Evolutionary conservation across 2,113 vertebrate genomes (phyloP), one percentile per base, ranked within the genome.

Genomic region (Prolemur simus): DNA sequence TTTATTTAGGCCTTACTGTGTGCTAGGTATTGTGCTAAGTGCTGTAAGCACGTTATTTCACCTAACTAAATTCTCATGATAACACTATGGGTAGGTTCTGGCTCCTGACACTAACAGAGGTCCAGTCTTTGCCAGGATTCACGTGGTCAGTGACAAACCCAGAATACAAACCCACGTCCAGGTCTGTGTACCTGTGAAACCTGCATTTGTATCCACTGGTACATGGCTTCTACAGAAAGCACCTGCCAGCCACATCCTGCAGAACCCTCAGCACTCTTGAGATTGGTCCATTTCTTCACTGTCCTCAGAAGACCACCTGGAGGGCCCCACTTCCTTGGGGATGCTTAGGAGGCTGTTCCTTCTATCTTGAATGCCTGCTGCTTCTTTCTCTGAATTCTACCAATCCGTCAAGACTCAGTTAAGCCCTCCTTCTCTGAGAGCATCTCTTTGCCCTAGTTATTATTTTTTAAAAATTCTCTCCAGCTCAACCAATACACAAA

Each of bases 161-260:
- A 13, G 69, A 56, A 52, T n/a, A 77, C 78, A 54, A 27, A 64
- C 7, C 74, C 69, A 58, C 34, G 20, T 9, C 23, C 27, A 5
- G 42, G 64, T 6, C 82, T 73, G 49, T 0, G 27, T 7, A 4
- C 32, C 39, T n/a, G 8, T 37, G 64, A 27, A 25, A 18, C 14
- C 37, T 11, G 63, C 1, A 0, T 14, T 0, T 17, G 1, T 1
- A 0, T 1, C 52, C 37, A 25, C 69, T 2, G 10, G 20, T 18
- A 42, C 0, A 9, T 2, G 10, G 80, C 76, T 29, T 76, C 47
- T 69, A 11, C 2, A 34, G 32, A 42, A 12, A 37, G 56, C 17
- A 20, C 45, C 2, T 15, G 21, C 17, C 7, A n/a, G 74, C 8
- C 4, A 5, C 47, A 20, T 10, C 56, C 0, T 8, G 81, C 63